Percentiles rank a stretch among this genome's conserved stretches.
Evolutionary conservation across 2,888 invertebrate genomes (phyloP).

Genomic region (Agonopterix alstromeriana): DNA sequence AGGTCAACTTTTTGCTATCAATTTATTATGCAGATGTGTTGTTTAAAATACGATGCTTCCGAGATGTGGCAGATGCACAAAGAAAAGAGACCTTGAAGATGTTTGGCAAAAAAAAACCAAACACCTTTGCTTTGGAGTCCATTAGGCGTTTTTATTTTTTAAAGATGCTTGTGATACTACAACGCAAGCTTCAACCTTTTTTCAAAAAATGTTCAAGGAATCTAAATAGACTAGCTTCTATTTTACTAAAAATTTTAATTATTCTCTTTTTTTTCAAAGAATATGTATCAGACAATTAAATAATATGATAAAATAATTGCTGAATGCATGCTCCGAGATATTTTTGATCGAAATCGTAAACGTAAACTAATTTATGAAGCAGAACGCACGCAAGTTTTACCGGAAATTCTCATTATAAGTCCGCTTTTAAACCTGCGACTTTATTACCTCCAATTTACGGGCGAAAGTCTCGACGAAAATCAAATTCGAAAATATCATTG

Average conservation of each 20-base stretch:
- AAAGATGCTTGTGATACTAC: constrained; percentile 26
- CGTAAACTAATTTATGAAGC: constrained; percentile 11
- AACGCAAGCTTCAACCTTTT: not conserved
- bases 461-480: constrained; percentile 32
- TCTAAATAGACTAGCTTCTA: too few relatives aligned
- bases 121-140: constrained; percentile 51
- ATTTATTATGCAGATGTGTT: constrained; percentile 71
- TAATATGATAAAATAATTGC: constrained; percentile 1
- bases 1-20: constrained; percentile 73
- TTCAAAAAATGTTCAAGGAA: too few relatives aligned
- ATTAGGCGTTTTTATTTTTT: constrained; percentile 17
- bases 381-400: constrained; percentile 13
- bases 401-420: constrained; percentile 30
- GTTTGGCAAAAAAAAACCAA: constrained; percentile 51
- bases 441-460: constrained; percentile 35
- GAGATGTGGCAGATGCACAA: constrained; percentile 63
- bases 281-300: not conserved
- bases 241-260: too few relatives aligned
- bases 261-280: too few relatives aligned
- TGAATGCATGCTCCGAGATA: not conserved
- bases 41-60: constrained; percentile 53
- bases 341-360: constrained; percentile 12
- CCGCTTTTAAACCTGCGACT: constrained; percentile 29
- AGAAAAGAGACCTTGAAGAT: constrained; percentile 58
- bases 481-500: not conserved